Conservation (phyloP, 2,888 invertebrate species). For the Exocentrus adspersus region DNA sequence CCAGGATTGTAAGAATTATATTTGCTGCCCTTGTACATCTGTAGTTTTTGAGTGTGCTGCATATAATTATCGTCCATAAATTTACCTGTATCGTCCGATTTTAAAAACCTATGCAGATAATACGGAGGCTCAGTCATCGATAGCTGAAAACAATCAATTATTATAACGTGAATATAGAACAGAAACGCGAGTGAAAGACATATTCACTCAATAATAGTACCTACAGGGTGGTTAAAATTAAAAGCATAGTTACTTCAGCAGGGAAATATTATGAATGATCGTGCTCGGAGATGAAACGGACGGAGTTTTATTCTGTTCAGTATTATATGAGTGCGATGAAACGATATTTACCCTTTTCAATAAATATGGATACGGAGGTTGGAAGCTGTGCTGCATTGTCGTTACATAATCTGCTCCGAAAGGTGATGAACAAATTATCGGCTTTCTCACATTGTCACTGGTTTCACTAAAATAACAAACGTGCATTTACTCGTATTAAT, state of each 20-base stretch:
- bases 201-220: too few relatives aligned
- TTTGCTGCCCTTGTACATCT: conserved; percentile 43
- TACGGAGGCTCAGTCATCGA: conserved; percentile 50
- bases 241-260: too few relatives aligned
- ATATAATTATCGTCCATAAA: conserved; percentile 54
- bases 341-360: conserved; percentile 65
- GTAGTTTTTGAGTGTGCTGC: conserved; percentile 43
- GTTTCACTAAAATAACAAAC: conserved; percentile 1
- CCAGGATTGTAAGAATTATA: conserved; percentile 49
- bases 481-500: not conserved
- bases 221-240: too few relatives aligned
- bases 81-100: conserved; percentile 41
- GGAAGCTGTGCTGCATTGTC: conserved; percentile 67
- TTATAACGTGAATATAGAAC: too few relatives aligned
- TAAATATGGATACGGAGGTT: conserved; percentile 64
- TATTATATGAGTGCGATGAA: too few relatives aligned
- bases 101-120: conserved; percentile 49
- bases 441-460: not conserved
- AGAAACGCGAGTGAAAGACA: too few relatives aligned
- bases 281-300: too few relatives aligned
- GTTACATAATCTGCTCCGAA: conserved; percentile 62
- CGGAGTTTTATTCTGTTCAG: too few relatives aligned
- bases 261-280: too few relatives aligned
- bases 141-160: conserved; percentile 44
- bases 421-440: conserved; percentile 16